Base-by-base conservation (phyloP, 2,797 vertebrate species). In the Enteromius viviparus region DNA sequence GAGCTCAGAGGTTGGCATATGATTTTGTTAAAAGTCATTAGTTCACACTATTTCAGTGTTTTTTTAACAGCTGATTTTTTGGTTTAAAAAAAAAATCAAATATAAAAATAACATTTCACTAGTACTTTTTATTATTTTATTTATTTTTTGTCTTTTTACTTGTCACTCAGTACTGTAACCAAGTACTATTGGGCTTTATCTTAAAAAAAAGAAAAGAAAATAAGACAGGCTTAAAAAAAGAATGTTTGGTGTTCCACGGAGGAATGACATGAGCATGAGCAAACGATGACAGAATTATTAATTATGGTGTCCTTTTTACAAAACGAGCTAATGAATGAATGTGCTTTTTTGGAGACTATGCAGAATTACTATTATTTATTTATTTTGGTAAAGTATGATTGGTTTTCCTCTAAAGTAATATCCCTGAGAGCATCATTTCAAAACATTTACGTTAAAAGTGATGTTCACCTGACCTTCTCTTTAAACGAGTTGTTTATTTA, bases 401-500 rank as follows among this genome's bases (percentile, higher is more conserved):
- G 2, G 42, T 45, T 29, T 32, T 64, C 40, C 26, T 29, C 19
- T 37, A 8, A 47, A 64, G 37, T 55, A 58, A 47, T 32, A 42
- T 47, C n/a, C 10, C 26, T 37, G 15, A 62, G 75, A 62, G 49
- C 29, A 51, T 78, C 15, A 45, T 45, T 66, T 78, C 14, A n/a
- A 51, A 49, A 47, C 42, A 37, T 3, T 32, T 45, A 76, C 60
- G 62, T 11, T 77, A 4, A 65, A 66, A 78, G 11, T 90, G 83
- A 70, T 81, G 85, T 89, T 87, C 21, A 60, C 26, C 15, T 26
- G 51, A 80, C 88, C 40, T 17, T 70, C 80, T 87, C 17, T 70
- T 85, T 82, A 42, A 10, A 87, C 62, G n/a, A 90, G 89, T 45
- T 62, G 85, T 88, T 88, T 87, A 86, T 89, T 87, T 62, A 62